Evolutionary conservation across 1,140 invertebrate genomes (phyloP), one percentile per base, ranked within the genome.

Genomic region (Thaumatotibia leucotreta): DNA sequence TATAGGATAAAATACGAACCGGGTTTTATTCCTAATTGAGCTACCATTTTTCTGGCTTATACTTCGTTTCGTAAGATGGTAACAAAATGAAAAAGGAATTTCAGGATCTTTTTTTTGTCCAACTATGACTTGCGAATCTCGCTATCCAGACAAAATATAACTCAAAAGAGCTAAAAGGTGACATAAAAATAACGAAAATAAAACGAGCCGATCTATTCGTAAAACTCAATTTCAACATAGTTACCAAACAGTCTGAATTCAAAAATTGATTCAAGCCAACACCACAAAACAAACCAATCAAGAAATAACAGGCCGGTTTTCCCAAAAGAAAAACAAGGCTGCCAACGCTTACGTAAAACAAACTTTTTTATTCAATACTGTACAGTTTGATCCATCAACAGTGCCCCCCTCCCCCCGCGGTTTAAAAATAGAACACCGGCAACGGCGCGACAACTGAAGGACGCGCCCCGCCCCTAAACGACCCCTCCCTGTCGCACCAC

Each of bases 391-490:
- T 58, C 52, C 52, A 77, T 72, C 75, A 75, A 77, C 73, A 79
- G 74, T 73, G 70, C 68, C 31, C 66, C 74, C 39, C 65, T 66
- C 22, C 64, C 64, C 45, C 66, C 64, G 35, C 54, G n/a, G 9
- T 68, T 62, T 82, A 83, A 75, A 85, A 84, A 82, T 84, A 87
- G 82, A 82, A 72, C 66, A 54, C 14, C 75, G 66, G 39, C 39
- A 20, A 20, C 75, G 67, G 69, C 73, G 70, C 79, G 77, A 84
- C 83, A 88, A 84, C 74, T 86, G 85, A 88, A 88, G 85, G 85
- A 83, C 85, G 83, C 72, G 70, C 70, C 73, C 67, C 74, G 73
- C 71, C 70, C 76, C 63, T 14, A n/a, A 23, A 31, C 9, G 11
- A 11, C 11, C 66, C 63, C 22, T 76, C 75, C 63, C 72, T 17